phyloP scores from a whole-genome alignment of 2,113 vertebrate genomes.

The Platichthys stellatus region DNA sequence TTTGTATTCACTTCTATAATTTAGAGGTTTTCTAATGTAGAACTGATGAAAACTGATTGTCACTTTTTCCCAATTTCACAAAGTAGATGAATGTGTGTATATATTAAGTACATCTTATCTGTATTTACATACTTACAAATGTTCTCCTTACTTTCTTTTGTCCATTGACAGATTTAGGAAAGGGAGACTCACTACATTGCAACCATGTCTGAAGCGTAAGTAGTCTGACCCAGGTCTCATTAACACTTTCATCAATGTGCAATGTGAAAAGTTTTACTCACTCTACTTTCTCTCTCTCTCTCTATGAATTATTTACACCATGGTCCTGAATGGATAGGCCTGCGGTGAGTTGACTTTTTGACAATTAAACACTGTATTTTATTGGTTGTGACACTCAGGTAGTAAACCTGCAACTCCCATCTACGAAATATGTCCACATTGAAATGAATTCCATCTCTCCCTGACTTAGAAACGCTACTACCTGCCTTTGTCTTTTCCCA shows the following conservation, averaged over 20 bases:
- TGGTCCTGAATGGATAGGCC: constrained; percentile 27
- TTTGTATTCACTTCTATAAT: neutral
- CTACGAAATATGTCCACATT: too few relatives aligned
- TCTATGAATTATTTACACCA: constrained; percentile 12
- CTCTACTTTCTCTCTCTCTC: constrained; percentile 31
- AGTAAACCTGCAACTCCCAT: neutral
- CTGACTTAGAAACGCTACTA: too few relatives aligned
- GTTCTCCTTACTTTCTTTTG: neutral
- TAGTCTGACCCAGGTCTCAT: neutral
- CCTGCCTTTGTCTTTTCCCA: too few relatives aligned
- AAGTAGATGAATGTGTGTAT: neutral
- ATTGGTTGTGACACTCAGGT: neutral
- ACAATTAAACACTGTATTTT: neutral
- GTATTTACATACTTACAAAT: neutral
- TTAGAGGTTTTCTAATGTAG: neutral
- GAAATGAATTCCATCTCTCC: too few relatives aligned
- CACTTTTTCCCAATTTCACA: neutral
- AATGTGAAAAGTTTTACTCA: constrained; percentile 1
- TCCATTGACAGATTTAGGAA: neutral
- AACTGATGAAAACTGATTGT: neutral
- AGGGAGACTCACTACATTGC: constrained; percentile 28
- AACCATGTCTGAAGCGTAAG: constrained; percentile 82
- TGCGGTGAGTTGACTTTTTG: constrained; percentile 72
- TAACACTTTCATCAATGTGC: neutral
- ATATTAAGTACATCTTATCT: neutral